Evolutionary conservation across 2,797 vertebrate genomes (phyloP), one percentile per base, ranked within the genome.

Genomic region (Ctenopoma kingsleyae): DNA sequence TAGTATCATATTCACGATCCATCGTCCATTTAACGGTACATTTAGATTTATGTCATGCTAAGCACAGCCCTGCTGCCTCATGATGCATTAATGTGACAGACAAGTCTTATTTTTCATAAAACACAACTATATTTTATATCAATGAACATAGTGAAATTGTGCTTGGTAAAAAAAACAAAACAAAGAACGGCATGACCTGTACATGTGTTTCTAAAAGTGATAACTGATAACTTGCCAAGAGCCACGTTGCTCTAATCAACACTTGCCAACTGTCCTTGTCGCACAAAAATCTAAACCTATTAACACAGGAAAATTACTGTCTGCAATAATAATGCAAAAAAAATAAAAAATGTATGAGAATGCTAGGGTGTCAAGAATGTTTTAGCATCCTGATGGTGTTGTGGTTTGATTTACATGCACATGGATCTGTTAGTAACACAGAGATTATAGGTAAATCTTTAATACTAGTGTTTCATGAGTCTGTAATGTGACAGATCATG

Each of bases 191-290:
- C 15, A 1, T 1, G 1, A 16, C 17, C 8, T 1, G 5, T 2
- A 22, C 44, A 1, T n/a, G 19, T 22, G 12, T 36, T 59, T 6
- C 8, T 12, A 13, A 12, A 38, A 38, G 12, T 12, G 10, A 11
- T 11, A 11, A 38, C 36, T 11, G 25, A 27, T 27, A 27, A 27
- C 25, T 27, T 27, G 6, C 32, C 25, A 50, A 63, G 62, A 74
- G 71, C 40, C 23, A 5, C 12, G 52, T 80, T 66, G 52, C 56
- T 80, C 59, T 50, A 69, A 74, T 73, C 70, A 81, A 46, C 67
- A 40, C 46, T 64, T 66, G 17, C 32, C 58, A 56, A 19, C 44
- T 32, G 19, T n/a, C 53, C 35, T 75, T 53, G 19, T 50, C 25
- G 13, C 30, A 47, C 17, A 49, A 59, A 61, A 61, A 71, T 54